Percentiles rank a stretch among this genome's conserved stretches.
phyloP scores from a whole-genome alignment of 1,140 invertebrate genomes.

The Dreissena rostriformis region DNA sequence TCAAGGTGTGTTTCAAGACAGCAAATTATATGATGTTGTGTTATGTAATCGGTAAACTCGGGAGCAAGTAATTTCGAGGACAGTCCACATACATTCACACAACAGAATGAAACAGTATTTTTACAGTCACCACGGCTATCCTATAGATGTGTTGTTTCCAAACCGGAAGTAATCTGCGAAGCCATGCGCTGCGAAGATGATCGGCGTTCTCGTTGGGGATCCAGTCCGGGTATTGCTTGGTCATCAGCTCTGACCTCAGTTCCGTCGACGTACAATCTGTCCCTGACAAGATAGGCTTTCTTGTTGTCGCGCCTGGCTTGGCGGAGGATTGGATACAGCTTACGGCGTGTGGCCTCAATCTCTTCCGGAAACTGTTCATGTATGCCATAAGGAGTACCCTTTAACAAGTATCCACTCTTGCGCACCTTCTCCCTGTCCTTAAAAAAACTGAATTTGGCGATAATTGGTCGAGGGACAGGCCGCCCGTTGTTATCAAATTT shows the following conservation, averaged over 20 bases:
- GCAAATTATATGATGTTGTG: not conserved
- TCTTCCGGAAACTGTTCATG: slow-evolving; percentile 4
- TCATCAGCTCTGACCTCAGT: not conserved
- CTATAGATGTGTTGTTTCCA: not conserved
- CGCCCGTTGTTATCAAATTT: not conserved
- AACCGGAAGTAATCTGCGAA: not conserved
- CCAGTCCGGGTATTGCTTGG: not conserved
- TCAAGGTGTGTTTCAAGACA: not conserved
- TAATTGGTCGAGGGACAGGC: not conserved
- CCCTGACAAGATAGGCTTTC: not conserved
- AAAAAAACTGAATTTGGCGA: slow-evolving; percentile 18
- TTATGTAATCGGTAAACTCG: not conserved
- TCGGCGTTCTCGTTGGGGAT: not conserved
- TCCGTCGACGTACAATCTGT: not conserved
- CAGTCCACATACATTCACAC: slow-evolving; percentile 7
- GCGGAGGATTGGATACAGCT: not conserved
- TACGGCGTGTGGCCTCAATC: not conserved
- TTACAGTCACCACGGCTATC: slow-evolving; percentile 8
- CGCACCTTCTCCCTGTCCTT: slow-evolving; percentile 12
- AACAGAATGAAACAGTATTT: not conserved
- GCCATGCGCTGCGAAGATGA: not conserved
- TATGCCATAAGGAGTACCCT: not conserved
- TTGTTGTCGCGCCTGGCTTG: not conserved
- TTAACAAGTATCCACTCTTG: not conserved
- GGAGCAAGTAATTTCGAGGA: not conserved